Evolutionary conservation across 2,113 vertebrate species (phyloP).

Genomic region (Aegotheles bennettii): DNA sequence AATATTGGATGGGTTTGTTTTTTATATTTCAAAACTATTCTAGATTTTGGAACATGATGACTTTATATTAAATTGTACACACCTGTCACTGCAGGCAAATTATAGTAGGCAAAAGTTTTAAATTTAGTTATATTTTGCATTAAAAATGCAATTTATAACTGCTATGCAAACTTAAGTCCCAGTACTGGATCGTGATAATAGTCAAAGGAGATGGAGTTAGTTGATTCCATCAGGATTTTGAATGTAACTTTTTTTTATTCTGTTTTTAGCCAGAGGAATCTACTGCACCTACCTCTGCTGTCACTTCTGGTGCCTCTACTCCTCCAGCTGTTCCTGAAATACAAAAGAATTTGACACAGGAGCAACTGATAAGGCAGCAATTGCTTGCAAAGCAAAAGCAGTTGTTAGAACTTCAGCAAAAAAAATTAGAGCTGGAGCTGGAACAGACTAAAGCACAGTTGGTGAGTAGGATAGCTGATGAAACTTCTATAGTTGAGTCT

Average conservation of each 20-base stretch:
- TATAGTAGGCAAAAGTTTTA: not conserved
- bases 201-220: not conserved
- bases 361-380: slow-evolving; percentile 94
- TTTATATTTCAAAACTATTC: not conserved
- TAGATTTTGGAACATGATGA: not conserved
- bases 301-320: slow-evolving; percentile 69
- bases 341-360: slow-evolving; percentile 90
- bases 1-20: not conserved
- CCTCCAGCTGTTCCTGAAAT: slow-evolving; percentile 74
- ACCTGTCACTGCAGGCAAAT: not conserved
- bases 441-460: slow-evolving; percentile 98
- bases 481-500: not conserved
- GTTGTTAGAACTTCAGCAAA: slow-evolving; percentile 97
- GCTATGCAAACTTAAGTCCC: not conserved
- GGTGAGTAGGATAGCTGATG: slow-evolving; percentile 76
- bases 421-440: slow-evolving; percentile 97
- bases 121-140: not conserved
- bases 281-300: slow-evolving; percentile 72
- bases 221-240: not conserved
- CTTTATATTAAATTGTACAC: not conserved
- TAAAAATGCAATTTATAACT: not conserved
- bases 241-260: slow-evolving; percentile 34
- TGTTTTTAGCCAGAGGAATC: slow-evolving; percentile 85
- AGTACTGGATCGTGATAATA: not conserved
- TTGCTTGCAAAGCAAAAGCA: slow-evolving; percentile 98